phyloP scores from a whole-genome alignment of 2,797 vertebrate species.

The Manis pentadactyla region DNA sequence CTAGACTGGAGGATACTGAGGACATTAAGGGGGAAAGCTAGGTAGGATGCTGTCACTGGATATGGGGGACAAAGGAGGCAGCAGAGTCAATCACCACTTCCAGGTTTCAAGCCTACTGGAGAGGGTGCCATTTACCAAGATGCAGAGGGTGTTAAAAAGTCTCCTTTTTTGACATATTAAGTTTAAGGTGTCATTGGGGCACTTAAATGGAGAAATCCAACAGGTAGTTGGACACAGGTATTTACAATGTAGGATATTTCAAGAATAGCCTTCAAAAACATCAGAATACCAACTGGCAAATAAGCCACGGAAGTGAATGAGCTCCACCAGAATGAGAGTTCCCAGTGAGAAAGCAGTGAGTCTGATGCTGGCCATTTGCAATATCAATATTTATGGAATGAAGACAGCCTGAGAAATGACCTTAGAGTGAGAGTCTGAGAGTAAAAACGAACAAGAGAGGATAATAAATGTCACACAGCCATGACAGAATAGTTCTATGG shows the following conservation, averaged over 20 bases:
- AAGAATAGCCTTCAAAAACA: background rate
- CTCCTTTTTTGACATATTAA: background rate
- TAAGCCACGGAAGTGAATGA: accelerated
- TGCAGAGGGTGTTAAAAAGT: background rate
- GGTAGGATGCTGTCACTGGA: background rate
- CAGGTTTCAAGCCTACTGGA: background rate
- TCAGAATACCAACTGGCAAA: background rate
- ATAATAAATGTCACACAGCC: background rate
- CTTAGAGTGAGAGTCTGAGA: background rate
- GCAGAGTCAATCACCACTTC: background rate
- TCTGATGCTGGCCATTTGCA: background rate
- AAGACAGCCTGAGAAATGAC: background rate
- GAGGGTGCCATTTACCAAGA: background rate
- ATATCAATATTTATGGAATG: background rate
- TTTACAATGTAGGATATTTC: background rate
- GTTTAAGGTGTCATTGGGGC: background rate
- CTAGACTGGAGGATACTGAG: background rate
- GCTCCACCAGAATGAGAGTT: background rate
- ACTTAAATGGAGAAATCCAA: background rate
- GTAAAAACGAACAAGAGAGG: background rate
- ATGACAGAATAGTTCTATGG: accelerated
- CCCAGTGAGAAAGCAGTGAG: background rate
- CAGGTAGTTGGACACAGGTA: background rate
- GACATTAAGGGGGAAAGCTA: background rate
- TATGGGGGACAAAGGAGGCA: background rate